Evolutionary conservation across 2,888 invertebrate species (phyloP), one percentile per base, ranked within the genome.

Genomic region (Matsumyia berberina): DNA sequence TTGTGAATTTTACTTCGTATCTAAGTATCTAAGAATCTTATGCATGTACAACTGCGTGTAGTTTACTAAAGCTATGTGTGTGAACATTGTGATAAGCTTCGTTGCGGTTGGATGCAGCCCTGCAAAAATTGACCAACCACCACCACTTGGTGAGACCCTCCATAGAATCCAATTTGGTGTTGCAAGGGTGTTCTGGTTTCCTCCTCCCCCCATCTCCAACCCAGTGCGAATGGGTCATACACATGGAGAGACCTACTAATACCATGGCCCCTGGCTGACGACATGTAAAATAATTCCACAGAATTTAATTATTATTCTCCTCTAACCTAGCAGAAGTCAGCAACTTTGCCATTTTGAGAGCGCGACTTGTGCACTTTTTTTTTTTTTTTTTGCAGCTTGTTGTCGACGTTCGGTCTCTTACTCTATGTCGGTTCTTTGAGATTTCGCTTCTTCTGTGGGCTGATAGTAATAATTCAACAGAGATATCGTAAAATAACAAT

Each of bases 291-390:
- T 80, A 80, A 85, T 85, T 85, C 85, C 74, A 74, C 42, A 70
- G 85, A 80, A 85, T 80, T 85, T 80, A 85, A 80, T 85, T 85
- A 85, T 85, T 79, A 85, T 85, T 85, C 85, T 74, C 57, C 70
- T n/a, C n/a, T 70, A 80, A 74, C 80, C 69, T 76, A 80, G 74
- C 74, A 76, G 57, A 80, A 80, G 79, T 85, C 85, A 85, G 80
- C 85, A 85, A 79, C 79, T 80, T 85, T 80, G 80, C 58, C 85
- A 64, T 80, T 85, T 80, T 55, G 46, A 78, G 83, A 83, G 79
- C 73, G 67, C 79, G 83, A 83, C 73, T 73, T 85, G 73, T 85
- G 83, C 74, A 85, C 74, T 85, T 80, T 64, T 74, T 51, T 33
- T 7, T 8, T 53, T 17, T 39, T 72, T 53, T 6, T 35, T 29